A percentile compares a stretch with the other conserved stretches of the same genome.
Conservation (phyloP, 2,797 vertebrate species). For the Gymnothorax reevesii region DNA sequence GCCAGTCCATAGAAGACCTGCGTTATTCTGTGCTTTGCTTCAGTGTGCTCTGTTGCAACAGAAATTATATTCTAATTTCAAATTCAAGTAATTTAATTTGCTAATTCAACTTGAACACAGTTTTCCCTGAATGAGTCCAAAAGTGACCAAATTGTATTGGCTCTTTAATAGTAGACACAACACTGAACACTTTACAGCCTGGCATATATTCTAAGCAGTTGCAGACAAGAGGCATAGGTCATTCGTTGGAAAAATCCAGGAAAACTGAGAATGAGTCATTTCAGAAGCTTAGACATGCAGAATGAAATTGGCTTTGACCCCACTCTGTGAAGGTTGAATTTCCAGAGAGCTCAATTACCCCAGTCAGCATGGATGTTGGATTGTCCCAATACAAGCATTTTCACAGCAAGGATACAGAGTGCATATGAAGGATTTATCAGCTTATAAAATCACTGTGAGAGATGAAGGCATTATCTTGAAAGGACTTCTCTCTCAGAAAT, state of each 20-base stretch:
- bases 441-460: conserved; percentile 19
- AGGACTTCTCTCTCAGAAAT: conserved; percentile 11
- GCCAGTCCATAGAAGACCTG: not conserved
- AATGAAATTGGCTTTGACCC: conserved; percentile 35
- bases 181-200: no score
- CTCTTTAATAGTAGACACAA: no score
- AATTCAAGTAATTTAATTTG: no score
- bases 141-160: no score
- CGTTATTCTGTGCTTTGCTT: not conserved
- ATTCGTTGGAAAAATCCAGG: not conserved
- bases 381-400: not conserved
- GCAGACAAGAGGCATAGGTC: conserved; percentile 1
- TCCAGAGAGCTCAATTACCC: conserved; percentile 25
- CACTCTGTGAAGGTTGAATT: conserved; percentile 14
- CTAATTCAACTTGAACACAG: no score
- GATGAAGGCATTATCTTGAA: conserved; percentile 4
- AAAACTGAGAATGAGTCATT: conserved; percentile 37
- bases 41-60: not conserved
- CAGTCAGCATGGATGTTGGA: not conserved
- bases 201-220: not conserved
- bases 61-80: no score
- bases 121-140: no score
- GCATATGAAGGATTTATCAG: not conserved
- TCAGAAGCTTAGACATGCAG: conserved; percentile 28
- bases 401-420: conserved; percentile 10